These are phyloP conservation scores for Fringilla coelebs DNA, from an alignment of 2,797 vertebrate species.

Conservation along the genomic window DNA sequence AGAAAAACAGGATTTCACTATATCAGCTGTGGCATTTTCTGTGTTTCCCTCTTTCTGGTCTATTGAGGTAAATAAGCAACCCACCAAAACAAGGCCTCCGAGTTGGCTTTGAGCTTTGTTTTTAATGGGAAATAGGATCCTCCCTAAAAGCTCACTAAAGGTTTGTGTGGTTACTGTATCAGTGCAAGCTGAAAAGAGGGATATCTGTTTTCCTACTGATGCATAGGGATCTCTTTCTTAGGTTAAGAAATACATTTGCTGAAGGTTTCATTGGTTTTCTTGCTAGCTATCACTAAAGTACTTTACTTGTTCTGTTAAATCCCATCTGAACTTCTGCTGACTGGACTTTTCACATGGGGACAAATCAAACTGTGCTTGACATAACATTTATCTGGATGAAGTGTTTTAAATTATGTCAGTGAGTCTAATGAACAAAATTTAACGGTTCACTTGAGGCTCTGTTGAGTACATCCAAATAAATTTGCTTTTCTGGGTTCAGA, in stretches of 20 bases:
- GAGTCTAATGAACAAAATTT: conserved; percentile 38
- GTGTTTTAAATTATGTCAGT: conserved; percentile 35
- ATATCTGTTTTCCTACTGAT: not conserved
- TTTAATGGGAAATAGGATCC: not conserved
- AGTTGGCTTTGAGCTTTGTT: not conserved
- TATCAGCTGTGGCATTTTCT: not conserved
- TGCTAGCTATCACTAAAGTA: not conserved
- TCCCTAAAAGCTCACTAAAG: not conserved
- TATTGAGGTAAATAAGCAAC: not conserved
- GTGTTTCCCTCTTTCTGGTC: not conserved
- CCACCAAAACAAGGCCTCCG: not conserved
- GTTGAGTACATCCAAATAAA: conserved; percentile 31
- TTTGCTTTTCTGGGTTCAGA: conserved; percentile 22
- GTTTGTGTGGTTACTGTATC: not conserved
- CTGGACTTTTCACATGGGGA: conserved; percentile 17
- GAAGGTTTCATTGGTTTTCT: not conserved
- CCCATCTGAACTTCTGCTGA: conserved; percentile 31
- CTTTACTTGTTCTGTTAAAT: not conserved
- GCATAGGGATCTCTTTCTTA: not conserved
- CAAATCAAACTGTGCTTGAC: conserved; percentile 33
- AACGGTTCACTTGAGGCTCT: conserved; percentile 27
- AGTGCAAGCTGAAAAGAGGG: not conserved
- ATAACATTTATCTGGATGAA: conserved; percentile 38
- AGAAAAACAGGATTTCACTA: not conserved
- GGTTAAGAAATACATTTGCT: not conserved